Conservation (phyloP, 1,140 invertebrate genomes). For the Melitaea cinxia region DNA sequence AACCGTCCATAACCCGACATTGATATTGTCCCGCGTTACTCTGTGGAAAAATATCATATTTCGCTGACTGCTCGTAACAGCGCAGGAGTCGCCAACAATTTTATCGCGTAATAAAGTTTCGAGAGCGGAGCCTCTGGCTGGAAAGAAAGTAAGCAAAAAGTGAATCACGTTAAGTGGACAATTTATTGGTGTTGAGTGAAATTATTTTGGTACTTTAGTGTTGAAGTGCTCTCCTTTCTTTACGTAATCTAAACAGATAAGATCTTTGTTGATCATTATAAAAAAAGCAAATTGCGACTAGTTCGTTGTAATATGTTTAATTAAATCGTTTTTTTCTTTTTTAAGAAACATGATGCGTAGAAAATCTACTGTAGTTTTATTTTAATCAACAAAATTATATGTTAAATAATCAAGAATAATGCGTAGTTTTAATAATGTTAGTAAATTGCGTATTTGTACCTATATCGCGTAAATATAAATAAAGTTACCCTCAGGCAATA, state of each 20-base stretch:
- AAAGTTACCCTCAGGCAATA: slow-evolving; percentile 26
- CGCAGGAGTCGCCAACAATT: slow-evolving; percentile 50
- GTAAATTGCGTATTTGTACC: slow-evolving; percentile 38
- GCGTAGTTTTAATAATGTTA: slow-evolving; percentile 26
- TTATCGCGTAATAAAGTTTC: slow-evolving; percentile 61
- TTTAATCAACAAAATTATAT: slow-evolving; percentile 14
- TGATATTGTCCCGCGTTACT: slow-evolving; percentile 36
- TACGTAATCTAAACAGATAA: slow-evolving; percentile 62
- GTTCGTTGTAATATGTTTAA: not conserved
- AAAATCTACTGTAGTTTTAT: not conserved
- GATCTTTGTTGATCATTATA: slow-evolving; percentile 36
- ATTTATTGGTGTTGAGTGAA: slow-evolving; percentile 57
- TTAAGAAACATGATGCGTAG: not conserved
- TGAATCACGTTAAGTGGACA: slow-evolving; percentile 61
- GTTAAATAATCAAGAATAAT: slow-evolving; percentile 26
- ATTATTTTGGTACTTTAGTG: slow-evolving; percentile 72
- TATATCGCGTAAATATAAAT: slow-evolving; percentile 42
- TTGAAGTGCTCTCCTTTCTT: slow-evolving; percentile 52
- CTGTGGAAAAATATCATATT: slow-evolving; percentile 30
- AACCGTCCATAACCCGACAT: slow-evolving; percentile 35
- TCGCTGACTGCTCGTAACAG: slow-evolving; percentile 16
- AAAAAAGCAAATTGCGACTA: slow-evolving; percentile 20
- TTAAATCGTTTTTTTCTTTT: no score
- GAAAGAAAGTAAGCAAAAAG: slow-evolving; percentile 65
- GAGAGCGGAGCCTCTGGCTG: slow-evolving; percentile 36